Evolutionary conservation across 2,797 vertebrate species (phyloP).

Genomic region (Dendrocincla tyrannina): DNA sequence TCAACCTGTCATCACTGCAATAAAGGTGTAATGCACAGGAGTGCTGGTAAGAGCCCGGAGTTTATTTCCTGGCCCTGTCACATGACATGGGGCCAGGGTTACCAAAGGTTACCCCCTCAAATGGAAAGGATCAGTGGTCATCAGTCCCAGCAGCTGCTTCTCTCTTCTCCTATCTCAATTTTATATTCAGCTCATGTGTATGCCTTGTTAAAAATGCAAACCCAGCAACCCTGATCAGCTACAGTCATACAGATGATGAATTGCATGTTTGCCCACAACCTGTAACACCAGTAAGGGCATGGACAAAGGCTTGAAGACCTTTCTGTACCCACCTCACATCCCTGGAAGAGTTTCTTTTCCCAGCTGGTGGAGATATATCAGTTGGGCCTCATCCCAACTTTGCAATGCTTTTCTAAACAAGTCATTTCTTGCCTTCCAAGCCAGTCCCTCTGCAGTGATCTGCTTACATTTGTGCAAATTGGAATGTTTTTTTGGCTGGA

Average conservation of each 20-base stretch:
- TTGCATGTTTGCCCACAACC: background rate
- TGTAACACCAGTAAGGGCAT: fast-evolving
- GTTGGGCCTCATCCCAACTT: fast-evolving
- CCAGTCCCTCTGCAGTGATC: background rate
- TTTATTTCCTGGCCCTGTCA: slow-evolving; percentile 61
- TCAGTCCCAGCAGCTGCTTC: background rate
- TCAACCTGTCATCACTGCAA: slow-evolving; percentile 78
- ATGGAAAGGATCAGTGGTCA: slow-evolving; percentile 47
- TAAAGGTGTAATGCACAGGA: slow-evolving; percentile 68
- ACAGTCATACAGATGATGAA: background rate
- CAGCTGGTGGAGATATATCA: background rate
- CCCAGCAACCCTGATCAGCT: background rate
- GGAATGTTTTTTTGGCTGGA: background rate
- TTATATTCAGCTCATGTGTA: background rate
- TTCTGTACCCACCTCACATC: background rate
- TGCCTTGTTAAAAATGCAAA: background rate
- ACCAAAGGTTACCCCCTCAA: slow-evolving; percentile 47
- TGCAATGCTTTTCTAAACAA: background rate
- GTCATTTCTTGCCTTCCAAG: background rate
- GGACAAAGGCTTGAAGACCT: background rate
- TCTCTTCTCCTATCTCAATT: background rate
- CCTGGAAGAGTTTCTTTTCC: background rate
- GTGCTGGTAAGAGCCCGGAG: slow-evolving; percentile 47
- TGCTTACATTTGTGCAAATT: background rate
- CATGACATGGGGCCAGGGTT: slow-evolving; percentile 50